These are phyloP conservation scores for Hylaeus anthracinus DNA, from an alignment of 1,140 invertebrate species.

Conservation along the genomic window DNA sequence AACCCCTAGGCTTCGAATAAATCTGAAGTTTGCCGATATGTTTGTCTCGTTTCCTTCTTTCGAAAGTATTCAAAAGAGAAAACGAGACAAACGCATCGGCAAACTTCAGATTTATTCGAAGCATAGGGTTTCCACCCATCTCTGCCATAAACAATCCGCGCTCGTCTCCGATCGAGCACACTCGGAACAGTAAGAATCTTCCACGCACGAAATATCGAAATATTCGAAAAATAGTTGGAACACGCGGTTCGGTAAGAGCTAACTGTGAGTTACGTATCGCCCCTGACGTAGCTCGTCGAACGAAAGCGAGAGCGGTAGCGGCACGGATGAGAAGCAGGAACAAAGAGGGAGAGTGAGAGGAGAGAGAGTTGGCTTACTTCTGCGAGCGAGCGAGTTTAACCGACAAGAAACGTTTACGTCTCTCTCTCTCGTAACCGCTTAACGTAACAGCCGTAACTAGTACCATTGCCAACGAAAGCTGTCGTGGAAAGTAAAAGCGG, in stretches of 20 bases:
- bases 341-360: not conserved
- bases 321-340: conserved; percentile 2
- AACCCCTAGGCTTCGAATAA: too few species aligned
- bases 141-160: too few species aligned
- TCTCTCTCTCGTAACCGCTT: conserved; percentile 62
- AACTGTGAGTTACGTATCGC: not conserved
- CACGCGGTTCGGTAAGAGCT: too few species aligned
- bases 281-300: conserved; percentile 1
- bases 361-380: conserved; percentile 53
- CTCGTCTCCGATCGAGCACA: too few species aligned
- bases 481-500: conserved; percentile 77
- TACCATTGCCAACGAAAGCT: conserved; percentile 79
- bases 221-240: too few species aligned
- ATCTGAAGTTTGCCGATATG: too few species aligned
- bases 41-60: too few species aligned
- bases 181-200: too few species aligned
- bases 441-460: conserved; percentile 79
- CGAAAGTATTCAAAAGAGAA: too few species aligned
- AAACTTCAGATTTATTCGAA: too few species aligned
- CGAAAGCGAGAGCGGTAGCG: conserved; percentile 49
- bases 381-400: conserved; percentile 27
- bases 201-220: not conserved
- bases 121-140: too few species aligned
- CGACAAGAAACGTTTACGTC: conserved; percentile 40
- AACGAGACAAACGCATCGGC: too few species aligned